Percentiles rank a stretch among this genome's conserved stretches.
phyloP scores from a whole-genome alignment of 2,888 invertebrate genomes.

The Hydraecia micacea region DNA sequence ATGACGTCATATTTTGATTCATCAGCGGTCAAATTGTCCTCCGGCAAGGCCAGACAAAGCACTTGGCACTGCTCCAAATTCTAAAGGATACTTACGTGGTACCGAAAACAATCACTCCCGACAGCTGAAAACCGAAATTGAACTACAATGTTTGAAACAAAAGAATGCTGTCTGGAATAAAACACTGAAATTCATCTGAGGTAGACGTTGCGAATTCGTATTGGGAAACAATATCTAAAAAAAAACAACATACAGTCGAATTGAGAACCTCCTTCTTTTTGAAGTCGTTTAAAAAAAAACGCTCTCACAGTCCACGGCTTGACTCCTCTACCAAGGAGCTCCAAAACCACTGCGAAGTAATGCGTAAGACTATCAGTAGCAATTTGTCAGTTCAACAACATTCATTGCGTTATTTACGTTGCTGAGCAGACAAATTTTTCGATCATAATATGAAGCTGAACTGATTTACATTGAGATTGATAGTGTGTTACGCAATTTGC shows the following conservation, averaged over 20 bases:
- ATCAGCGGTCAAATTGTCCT: not conserved
- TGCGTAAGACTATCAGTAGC: not conserved
- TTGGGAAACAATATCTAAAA: not conserved
- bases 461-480: too few relatives aligned
- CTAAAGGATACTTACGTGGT: not conserved
- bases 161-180: not conserved
- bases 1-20: constrained; percentile 13
- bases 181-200: not conserved
- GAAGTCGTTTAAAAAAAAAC: not conserved
- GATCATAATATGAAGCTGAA: too few relatives aligned
- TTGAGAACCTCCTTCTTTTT: too few relatives aligned
- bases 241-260: too few relatives aligned
- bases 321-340: not conserved
- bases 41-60: not conserved
- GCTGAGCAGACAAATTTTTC: too few relatives aligned
- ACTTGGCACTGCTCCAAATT: not conserved
- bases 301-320: not conserved
- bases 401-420: too few relatives aligned
- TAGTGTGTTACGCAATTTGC: not conserved
- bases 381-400: too few relatives aligned
- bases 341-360: not conserved
- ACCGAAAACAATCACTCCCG: too few relatives aligned
- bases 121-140: not conserved
- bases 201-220: not conserved
- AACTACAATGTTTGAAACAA: not conserved